These are phyloP conservation scores for Crenichthys baileyi DNA, from an alignment of 2,797 vertebrate species.

Conservation along the genomic window DNA sequence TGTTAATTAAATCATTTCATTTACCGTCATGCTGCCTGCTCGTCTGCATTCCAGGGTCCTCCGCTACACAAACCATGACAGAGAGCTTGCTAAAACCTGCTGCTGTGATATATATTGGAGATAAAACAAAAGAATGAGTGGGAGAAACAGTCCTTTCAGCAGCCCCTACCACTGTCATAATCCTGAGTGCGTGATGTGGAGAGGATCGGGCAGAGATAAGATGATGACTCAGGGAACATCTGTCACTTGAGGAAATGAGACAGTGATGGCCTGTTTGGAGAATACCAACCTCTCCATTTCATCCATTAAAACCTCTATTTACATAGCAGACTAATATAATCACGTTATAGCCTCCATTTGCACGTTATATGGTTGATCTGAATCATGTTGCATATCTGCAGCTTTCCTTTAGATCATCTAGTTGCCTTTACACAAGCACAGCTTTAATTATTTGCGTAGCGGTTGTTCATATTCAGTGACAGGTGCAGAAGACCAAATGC, in stretches of 20 bases:
- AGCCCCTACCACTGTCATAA: conserved; percentile 56
- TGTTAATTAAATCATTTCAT: too few relatives aligned
- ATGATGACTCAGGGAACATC: conserved; percentile 55
- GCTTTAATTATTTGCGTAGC: conserved; percentile 39
- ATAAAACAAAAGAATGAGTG: conserved; percentile 48
- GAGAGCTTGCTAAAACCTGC: conserved; percentile 23
- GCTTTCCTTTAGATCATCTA: conserved; percentile 29
- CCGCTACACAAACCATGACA: not conserved
- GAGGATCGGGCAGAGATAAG: conserved; percentile 50
- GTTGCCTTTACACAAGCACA: conserved; percentile 30
- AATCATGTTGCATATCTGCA: conserved; percentile 15
- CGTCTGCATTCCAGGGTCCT: too few relatives aligned
- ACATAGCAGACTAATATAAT: conserved; percentile 34
- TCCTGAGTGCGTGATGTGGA: conserved; percentile 63
- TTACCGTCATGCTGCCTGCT: too few relatives aligned
- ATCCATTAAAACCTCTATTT: conserved; percentile 37
- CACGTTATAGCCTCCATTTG: conserved; percentile 12
- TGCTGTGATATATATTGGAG: conserved; percentile 19
- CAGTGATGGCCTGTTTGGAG: conserved; percentile 41
- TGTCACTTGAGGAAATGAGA: conserved; percentile 60
- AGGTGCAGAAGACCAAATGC: conserved; percentile 55
- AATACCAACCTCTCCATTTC: conserved; percentile 32
- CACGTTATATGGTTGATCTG: conserved; percentile 22
- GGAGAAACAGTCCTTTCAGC: conserved; percentile 54
- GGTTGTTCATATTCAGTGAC: conserved; percentile 35